Conservation (phyloP, 2,113 vertebrate species). For the Ellobius talpinus region DNA sequence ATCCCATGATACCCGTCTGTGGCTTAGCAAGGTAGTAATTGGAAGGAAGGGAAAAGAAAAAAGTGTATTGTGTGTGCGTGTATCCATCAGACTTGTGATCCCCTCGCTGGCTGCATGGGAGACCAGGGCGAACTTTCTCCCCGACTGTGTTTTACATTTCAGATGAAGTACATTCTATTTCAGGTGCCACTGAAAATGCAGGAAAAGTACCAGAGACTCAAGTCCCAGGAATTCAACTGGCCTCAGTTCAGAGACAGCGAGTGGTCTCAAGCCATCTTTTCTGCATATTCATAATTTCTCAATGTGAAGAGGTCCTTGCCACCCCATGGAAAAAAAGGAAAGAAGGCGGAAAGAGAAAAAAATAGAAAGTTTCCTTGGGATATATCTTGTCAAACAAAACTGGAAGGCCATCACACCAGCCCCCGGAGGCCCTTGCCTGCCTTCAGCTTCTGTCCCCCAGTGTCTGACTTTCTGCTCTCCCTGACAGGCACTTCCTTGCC, state of each 20-base stretch:
- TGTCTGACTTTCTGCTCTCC: slow-evolving; percentile 14
- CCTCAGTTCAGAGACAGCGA: slow-evolving; percentile 68
- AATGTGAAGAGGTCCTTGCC: slow-evolving; percentile 76
- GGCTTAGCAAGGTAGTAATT: slow-evolving; percentile 63
- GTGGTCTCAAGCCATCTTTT: slow-evolving; percentile 71
- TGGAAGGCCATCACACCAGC: background rate
- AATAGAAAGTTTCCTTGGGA: slow-evolving; percentile 34
- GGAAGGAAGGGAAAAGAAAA: slow-evolving; percentile 56
- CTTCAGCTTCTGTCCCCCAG: background rate
- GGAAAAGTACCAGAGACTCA: slow-evolving; percentile 68
- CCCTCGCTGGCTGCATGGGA: slow-evolving; percentile 47
- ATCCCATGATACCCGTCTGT: slow-evolving; percentile 60
- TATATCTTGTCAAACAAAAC: background rate
- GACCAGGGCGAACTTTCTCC: slow-evolving; percentile 67
- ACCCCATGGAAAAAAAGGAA: background rate
- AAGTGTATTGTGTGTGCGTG: too few relatives aligned
- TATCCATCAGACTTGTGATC: slow-evolving; percentile 56
- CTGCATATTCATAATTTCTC: slow-evolving; percentile 80
- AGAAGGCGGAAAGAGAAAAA: background rate
- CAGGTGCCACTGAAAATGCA: slow-evolving; percentile 83
- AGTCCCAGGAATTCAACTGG: slow-evolving; percentile 76
- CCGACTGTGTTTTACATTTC: slow-evolving; percentile 78
- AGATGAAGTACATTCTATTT: slow-evolving; percentile 82
- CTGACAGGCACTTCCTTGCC: background rate
- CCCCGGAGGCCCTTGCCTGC: background rate